Percentiles rank a stretch among this genome's conserved stretches.
phyloP scores from a whole-genome alignment of 1,140 invertebrate genomes.

The Drosophila orena region DNA sequence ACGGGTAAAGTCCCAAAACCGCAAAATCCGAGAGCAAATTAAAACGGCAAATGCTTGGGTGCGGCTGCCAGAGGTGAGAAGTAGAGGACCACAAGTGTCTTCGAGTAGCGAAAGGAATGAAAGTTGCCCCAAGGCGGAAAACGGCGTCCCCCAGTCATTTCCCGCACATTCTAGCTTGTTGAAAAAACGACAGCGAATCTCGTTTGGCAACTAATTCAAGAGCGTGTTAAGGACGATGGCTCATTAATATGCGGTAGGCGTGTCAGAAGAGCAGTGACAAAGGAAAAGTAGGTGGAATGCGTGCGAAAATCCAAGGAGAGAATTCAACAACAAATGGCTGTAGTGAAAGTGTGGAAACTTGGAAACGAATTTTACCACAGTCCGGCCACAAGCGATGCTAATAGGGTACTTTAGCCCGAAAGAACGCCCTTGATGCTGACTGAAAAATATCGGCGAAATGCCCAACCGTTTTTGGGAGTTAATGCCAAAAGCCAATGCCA shows the following conservation, averaged over 20 bases:
- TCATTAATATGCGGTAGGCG: conserved; percentile 69
- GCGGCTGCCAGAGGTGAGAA: conserved; percentile 1
- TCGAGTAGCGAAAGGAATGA: conserved; percentile 18
- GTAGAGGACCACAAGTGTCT: conserved; percentile 60
- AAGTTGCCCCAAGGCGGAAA: conserved; percentile 12
- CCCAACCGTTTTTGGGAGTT: too few relatives aligned
- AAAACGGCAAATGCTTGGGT: conserved; percentile 51
- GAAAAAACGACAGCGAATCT: conserved; percentile 39
- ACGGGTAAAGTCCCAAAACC: conserved; percentile 8
- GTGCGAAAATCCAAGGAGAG: background rate
- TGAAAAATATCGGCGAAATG: background rate
- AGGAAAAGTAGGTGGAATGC: conserved; percentile 23
- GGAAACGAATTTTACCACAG: conserved; percentile 32
- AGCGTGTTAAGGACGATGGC: conserved; percentile 73
- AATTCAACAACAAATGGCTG: background rate
- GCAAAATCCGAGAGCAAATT: conserved; percentile 47
- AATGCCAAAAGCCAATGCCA: too few relatives aligned
- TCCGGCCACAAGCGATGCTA: conserved; percentile 40
- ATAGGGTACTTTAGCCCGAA: conserved; percentile 7
- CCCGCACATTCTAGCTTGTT: conserved; percentile 27
- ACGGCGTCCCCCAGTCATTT: background rate
- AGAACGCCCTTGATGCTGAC: conserved; percentile 6
- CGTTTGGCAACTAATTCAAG: conserved; percentile 74
- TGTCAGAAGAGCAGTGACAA: conserved; percentile 35
- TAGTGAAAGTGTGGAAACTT: conserved; percentile 26